Conservation (phyloP, 1,140 invertebrate genomes). For the Hyphantria cunea region DNA sequence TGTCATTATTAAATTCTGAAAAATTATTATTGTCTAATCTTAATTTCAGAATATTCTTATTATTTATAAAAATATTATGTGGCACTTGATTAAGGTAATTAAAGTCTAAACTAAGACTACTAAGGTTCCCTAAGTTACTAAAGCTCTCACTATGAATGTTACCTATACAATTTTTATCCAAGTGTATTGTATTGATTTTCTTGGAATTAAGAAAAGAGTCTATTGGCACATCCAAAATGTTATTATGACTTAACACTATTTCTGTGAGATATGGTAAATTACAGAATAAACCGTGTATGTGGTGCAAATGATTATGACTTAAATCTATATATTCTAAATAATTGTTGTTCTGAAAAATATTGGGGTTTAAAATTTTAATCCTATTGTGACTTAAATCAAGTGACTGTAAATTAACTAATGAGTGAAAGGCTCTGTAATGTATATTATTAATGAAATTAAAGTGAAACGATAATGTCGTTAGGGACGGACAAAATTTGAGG, state of each 20-base stretch:
- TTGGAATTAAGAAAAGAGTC: constrained; percentile 91
- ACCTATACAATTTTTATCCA: constrained; percentile 74
- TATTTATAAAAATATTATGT: constrained; percentile 74
- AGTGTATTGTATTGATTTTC: constrained; percentile 73
- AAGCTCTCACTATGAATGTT: constrained; percentile 77
- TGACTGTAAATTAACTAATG: constrained; percentile 88
- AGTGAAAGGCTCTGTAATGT: constrained; percentile 89
- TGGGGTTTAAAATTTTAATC: constrained; percentile 89
- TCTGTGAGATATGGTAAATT: constrained; percentile 89
- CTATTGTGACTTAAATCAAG: constrained; percentile 94
- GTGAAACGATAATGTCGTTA: constrained; percentile 91
- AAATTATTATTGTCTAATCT: constrained; percentile 79
- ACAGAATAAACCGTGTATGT: constrained; percentile 90
- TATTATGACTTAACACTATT: constrained; percentile 94
- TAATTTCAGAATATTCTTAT: constrained; percentile 67
- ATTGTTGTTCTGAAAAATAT: constrained; percentile 89
- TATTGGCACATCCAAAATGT: constrained; percentile 92
- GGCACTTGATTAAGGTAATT: constrained; percentile 78
- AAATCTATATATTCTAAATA: constrained; percentile 90
- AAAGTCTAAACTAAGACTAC: constrained; percentile 71
- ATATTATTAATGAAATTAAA: constrained; percentile 92
- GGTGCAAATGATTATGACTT: constrained; percentile 94
- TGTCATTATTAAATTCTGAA: constrained; percentile 65
- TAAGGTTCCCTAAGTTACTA: constrained; percentile 70
- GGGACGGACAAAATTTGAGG: constrained; percentile 91